phyloP scores from a whole-genome alignment of 2,888 invertebrate genomes.

The Drosophila quinaria region DNA sequence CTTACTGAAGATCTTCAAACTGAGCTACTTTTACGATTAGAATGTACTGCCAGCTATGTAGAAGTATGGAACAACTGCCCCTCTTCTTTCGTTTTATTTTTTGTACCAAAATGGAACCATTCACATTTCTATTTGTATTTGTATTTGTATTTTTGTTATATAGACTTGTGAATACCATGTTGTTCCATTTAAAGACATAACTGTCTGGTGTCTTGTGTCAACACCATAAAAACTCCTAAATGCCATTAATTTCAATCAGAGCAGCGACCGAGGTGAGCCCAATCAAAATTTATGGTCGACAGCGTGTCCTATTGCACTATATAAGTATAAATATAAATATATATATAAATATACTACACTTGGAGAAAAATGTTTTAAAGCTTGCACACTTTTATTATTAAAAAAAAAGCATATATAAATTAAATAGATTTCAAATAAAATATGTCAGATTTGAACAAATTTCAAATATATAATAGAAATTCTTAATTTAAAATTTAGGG shows the following conservation, averaged over 20 bases:
- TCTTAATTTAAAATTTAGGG: no score
- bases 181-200: constrained; percentile 32
- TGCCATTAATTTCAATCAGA: constrained; percentile 64
- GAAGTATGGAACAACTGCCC: not conserved
- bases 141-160: not conserved
- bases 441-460: not conserved
- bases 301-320: constrained; percentile 52
- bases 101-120: not conserved
- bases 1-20: constrained; percentile 4
- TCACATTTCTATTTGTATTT: constrained; percentile 1
- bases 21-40: constrained; percentile 9
- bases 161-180: constrained; percentile 15
- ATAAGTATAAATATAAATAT: not conserved
- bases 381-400: not conserved
- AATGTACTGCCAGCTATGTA: not conserved
- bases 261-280: constrained; percentile 35
- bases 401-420: not conserved
- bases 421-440: not conserved
- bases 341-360: constrained; percentile 1
- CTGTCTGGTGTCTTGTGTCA: constrained; percentile 51
- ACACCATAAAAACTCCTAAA: constrained; percentile 52
- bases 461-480: not conserved
- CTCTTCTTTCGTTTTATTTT: not conserved
- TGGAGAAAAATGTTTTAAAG: not conserved
- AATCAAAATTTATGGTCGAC: constrained; percentile 51